These are phyloP conservation scores for Corbicula japonica DNA, from an alignment of 2,888 invertebrate species.

Conservation along the genomic window DNA sequence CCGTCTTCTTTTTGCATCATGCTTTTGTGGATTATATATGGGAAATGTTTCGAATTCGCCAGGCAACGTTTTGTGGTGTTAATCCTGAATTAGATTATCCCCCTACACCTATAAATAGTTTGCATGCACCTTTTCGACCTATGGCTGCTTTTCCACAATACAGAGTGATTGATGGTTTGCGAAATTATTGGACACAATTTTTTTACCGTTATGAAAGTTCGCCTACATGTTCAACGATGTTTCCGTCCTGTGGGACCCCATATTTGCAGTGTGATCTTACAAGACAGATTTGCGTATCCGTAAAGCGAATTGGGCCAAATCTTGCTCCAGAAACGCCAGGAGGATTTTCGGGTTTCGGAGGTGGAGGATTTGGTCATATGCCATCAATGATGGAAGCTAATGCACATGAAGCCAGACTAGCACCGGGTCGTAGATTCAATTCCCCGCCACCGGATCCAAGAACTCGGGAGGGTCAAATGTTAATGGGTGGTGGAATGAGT, in stretches of 20 bases:
- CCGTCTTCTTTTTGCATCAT: slow-evolving; percentile 78
- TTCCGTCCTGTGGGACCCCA: slow-evolving; percentile 48
- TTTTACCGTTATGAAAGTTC: slow-evolving; percentile 57
- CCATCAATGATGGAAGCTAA: no score
- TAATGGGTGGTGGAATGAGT: no score
- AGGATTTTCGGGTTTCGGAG: no score
- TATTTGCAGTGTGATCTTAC: slow-evolving; percentile 53
- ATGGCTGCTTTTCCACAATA: slow-evolving; percentile 53
- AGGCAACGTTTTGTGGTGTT: slow-evolving; percentile 57
- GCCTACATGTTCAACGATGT: slow-evolving; percentile 41
- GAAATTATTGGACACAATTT: slow-evolving; percentile 51
- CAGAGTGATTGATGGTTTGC: slow-evolving; percentile 57
- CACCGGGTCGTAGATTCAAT: no score
- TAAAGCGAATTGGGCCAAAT: slow-evolving; percentile 11
- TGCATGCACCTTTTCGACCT: slow-evolving; percentile 45
- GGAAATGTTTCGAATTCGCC: slow-evolving; percentile 74
- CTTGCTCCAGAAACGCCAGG: not conserved
- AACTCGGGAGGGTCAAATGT: no score
- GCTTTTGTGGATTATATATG: slow-evolving; percentile 79
- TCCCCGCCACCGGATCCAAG: no score
- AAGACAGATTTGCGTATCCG: slow-evolving; percentile 39
- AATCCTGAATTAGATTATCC: no score
- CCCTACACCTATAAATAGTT: no score
- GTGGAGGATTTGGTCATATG: no score
- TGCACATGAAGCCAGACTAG: not conserved